A percentile compares a stretch with the other conserved stretches of the same genome.
phyloP scores from a whole-genome alignment of 2,888 invertebrate genomes.

The Acrobasis suavella region DNA sequence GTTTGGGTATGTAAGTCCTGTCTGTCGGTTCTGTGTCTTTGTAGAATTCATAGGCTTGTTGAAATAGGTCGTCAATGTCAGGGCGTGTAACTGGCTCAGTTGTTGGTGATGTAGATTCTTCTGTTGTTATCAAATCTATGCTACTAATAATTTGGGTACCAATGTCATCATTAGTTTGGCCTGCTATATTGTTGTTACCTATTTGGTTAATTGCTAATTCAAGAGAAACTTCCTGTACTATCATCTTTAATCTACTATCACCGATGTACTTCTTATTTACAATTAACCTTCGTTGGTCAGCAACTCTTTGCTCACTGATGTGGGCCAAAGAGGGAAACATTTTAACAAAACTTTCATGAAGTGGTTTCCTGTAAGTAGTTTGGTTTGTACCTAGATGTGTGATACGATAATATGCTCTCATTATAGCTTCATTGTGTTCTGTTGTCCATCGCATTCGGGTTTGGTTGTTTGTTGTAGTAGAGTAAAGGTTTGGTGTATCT shows the following conservation, averaged over 20 bases:
- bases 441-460: no score
- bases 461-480: no score
- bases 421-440: no score
- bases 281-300: conserved; percentile 17
- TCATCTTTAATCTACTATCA: background rate
- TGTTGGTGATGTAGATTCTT: no score
- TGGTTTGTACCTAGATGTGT: background rate
- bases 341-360: background rate
- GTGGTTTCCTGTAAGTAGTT: background rate
- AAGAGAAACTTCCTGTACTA: background rate
- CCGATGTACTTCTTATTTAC: conserved; percentile 13
- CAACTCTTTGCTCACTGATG: background rate
- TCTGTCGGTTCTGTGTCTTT: background rate
- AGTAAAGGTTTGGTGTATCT: no score
- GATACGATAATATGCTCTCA: no score
- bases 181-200: background rate
- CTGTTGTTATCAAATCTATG: no score
- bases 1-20: conserved; percentile 6
- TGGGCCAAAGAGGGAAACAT: background rate
- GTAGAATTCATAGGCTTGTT: background rate
- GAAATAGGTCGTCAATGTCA: background rate
- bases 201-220: background rate
- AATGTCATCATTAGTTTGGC: background rate
- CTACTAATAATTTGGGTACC: no score
- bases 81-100: background rate